Conservation (phyloP, 30 jellyfish, hydroid and myxozoan species). For the Morbakka virulenta region DNA sequence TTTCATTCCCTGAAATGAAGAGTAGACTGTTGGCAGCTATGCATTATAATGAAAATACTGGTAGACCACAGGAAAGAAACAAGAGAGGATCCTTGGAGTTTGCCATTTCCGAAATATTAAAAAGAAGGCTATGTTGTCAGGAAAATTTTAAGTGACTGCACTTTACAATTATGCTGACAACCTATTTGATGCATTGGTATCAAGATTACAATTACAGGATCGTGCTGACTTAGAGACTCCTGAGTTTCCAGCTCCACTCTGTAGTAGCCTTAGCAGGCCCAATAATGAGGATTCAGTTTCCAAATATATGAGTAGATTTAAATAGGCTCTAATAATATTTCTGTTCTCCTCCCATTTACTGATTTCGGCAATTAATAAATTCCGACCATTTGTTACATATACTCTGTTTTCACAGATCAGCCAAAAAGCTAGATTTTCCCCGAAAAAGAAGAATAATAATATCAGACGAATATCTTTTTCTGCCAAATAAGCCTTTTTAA, state of each 20-base stretch:
- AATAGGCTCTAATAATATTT: conserved; percentile 5
- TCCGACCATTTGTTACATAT: conserved; percentile 23
- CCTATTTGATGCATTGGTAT: conserved; percentile 29
- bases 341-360: background rate
- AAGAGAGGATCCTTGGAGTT: conserved; percentile 16
- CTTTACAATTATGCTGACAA: conserved; percentile 44
- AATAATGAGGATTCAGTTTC: conserved; percentile 22
- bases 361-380: too few relatives aligned
- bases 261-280: conserved; percentile 27
- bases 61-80: conserved; percentile 30
- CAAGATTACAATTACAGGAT: conserved; percentile 23
- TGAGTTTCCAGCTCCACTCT: conserved; percentile 32
- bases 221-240: conserved; percentile 21
- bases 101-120: conserved; percentile 32
- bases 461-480: too few relatives aligned
- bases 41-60: conserved; percentile 26
- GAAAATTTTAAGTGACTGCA: conserved; percentile 28
- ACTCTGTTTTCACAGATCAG: background rate
- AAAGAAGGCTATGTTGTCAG: conserved; percentile 36
- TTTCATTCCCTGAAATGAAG: conserved; percentile 22
- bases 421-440: too few relatives aligned
- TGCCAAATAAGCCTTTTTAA: too few relatives aligned
- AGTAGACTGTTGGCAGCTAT: conserved; percentile 30
- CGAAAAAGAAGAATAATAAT: too few relatives aligned
- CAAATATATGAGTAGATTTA: conserved; percentile 27